Evolutionary conservation across 2,113 vertebrate genomes (phyloP).

Genomic region (Lutjanus erythropterus): DNA sequence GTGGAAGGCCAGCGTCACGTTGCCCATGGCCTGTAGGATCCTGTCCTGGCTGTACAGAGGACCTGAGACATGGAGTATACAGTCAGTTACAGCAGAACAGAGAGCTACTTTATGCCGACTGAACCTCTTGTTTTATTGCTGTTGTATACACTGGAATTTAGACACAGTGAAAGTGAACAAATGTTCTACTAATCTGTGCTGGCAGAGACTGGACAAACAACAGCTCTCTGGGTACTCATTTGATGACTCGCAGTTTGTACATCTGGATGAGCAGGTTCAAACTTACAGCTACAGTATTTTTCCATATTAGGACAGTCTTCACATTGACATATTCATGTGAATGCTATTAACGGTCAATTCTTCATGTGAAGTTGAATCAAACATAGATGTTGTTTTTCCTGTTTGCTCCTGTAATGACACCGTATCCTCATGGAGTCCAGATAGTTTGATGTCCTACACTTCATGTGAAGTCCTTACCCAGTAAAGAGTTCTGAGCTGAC

Average conservation of each 20-base stretch:
- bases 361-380: not conserved
- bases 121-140: not conserved
- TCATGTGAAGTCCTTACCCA: conserved; percentile 86
- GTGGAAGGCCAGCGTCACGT: conserved; percentile 96
- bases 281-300: too few species aligned
- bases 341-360: not conserved
- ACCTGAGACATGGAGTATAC: conserved; percentile 79
- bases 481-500: conserved; percentile 94
- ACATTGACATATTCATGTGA: not conserved
- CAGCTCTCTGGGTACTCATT: not conserved
- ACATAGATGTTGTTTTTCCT: not conserved
- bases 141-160: not conserved
- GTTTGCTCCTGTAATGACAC: not conserved
- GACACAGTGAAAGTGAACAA: not conserved
- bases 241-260: too few species aligned
- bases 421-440: not conserved
- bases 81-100: not conserved
- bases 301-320: not conserved
- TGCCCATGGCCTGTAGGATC: conserved; percentile 98
- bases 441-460: too few species aligned
- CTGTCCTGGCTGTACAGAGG: conserved; percentile 95
- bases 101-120: not conserved
- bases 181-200: not conserved
- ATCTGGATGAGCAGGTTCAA: too few species aligned
- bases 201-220: not conserved